Percentiles rank a stretch among this genome's conserved stretches.
Evolutionary conservation across 2,888 invertebrate genomes (phyloP).

Genomic region (Apamea sordens): DNA sequence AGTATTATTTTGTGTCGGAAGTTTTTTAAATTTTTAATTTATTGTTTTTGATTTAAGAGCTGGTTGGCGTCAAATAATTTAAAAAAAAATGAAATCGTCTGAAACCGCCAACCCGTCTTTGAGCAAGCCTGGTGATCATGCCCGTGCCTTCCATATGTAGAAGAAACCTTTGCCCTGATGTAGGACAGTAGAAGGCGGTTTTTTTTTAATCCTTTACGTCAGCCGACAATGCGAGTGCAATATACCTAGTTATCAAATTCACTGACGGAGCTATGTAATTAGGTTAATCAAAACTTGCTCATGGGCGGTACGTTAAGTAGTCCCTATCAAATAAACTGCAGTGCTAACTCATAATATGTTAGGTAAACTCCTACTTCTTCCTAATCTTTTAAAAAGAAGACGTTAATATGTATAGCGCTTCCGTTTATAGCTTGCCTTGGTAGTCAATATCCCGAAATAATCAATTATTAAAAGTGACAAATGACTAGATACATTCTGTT

Average conservation of each 20-base stretch:
- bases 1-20: too few relatives aligned
- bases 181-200: background rate
- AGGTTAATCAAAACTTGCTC: background rate
- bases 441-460: conserved; percentile 14
- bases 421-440: background rate
- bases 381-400: background rate
- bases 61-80: too few relatives aligned
- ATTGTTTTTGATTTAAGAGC: too few relatives aligned
- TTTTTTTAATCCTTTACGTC: background rate
- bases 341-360: background rate
- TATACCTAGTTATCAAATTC: background rate
- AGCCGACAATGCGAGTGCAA: background rate
- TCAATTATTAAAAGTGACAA: conserved; percentile 20
- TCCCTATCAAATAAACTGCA: background rate
- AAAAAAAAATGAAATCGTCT: too few relatives aligned
- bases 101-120: too few relatives aligned
- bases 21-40: too few relatives aligned
- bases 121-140: background rate
- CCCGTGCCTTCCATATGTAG: background rate
- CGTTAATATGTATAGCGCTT: background rate
- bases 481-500: background rate
- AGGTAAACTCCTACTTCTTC: background rate
- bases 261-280: background rate
- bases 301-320: background rate
- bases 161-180: background rate